Conservation (phyloP, 1,140 invertebrate genomes). For the Homalodisca vitripennis region DNA sequence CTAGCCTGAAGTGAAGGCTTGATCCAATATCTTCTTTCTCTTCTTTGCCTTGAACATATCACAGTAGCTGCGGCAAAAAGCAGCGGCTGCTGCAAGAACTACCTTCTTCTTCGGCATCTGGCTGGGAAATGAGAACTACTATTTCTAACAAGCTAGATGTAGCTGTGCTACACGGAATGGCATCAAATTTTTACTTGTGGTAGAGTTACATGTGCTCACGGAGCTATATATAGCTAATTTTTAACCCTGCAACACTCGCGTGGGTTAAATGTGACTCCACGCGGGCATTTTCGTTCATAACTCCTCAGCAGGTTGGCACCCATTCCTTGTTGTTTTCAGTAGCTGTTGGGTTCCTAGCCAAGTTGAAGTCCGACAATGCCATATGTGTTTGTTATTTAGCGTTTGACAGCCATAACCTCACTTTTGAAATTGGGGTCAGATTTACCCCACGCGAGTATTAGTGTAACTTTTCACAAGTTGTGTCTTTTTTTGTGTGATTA, state of each 20-base stretch:
- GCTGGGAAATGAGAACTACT: no score
- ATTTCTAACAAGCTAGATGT: no score
- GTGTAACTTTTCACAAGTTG: neutral
- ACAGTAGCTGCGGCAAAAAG: conserved; percentile 20
- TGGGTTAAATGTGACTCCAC: neutral
- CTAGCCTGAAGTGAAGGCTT: conserved; percentile 21
- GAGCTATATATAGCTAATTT: no score
- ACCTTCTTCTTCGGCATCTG: no score
- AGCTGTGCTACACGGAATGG: no score
- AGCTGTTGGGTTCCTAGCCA: neutral
- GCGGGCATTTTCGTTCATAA: neutral
- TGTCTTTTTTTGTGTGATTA: neutral
- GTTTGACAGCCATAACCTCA: neutral
- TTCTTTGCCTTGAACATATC: conserved; percentile 19
- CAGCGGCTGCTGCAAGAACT: no score
- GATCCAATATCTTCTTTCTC: conserved; percentile 26
- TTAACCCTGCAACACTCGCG: neutral
- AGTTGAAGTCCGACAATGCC: neutral
- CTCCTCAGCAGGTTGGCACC: neutral
- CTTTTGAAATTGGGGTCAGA: neutral
- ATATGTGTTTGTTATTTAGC: neutral
- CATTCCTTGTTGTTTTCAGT: neutral
- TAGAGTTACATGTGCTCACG: no score
- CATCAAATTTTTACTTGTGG: no score
- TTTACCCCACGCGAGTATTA: neutral